phyloP scores from a whole-genome alignment of 2,888 invertebrate species.

The Caradrina kadenii region DNA sequence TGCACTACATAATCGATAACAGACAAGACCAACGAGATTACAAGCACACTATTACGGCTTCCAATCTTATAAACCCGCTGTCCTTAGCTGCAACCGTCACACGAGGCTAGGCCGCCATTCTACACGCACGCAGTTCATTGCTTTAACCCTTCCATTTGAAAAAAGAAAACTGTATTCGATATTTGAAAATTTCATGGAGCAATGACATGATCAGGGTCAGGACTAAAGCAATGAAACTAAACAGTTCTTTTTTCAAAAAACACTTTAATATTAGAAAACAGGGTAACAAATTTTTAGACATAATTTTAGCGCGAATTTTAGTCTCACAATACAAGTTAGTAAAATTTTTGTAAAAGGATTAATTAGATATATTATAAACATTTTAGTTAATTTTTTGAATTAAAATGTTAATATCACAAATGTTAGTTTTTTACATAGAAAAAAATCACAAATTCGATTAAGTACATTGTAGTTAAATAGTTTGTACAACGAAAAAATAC shows the following conservation, averaged over 20 bases:
- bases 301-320: slow-evolving; percentile 55
- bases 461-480: slow-evolving; percentile 58
- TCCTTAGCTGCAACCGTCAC: slow-evolving; percentile 46
- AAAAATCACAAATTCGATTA: slow-evolving; percentile 58
- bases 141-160: slow-evolving; percentile 81
- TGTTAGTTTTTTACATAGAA: slow-evolving; percentile 58
- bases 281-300: slow-evolving; percentile 66
- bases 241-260: slow-evolving; percentile 71
- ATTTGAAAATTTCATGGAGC: slow-evolving; percentile 49
- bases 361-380: slow-evolving; percentile 45
- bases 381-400: slow-evolving; percentile 46
- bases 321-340: slow-evolving; percentile 62
- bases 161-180: slow-evolving; percentile 51
- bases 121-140: slow-evolving; percentile 81
- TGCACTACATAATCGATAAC: slow-evolving; percentile 67
- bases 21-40: slow-evolving; percentile 72
- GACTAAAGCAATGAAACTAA: slow-evolving; percentile 90
- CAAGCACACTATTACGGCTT: slow-evolving; percentile 67
- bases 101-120: slow-evolving; percentile 42
- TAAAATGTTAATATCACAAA: slow-evolving; percentile 66
- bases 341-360: slow-evolving; percentile 51
- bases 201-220: slow-evolving; percentile 69
- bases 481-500: slow-evolving; percentile 55
- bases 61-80: slow-evolving; percentile 62
- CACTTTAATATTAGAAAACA: slow-evolving; percentile 78